Evolutionary conservation across 2,888 invertebrate species (phyloP), one percentile per base, ranked within the genome.

Genomic region (Aricia artaxerxes): DNA sequence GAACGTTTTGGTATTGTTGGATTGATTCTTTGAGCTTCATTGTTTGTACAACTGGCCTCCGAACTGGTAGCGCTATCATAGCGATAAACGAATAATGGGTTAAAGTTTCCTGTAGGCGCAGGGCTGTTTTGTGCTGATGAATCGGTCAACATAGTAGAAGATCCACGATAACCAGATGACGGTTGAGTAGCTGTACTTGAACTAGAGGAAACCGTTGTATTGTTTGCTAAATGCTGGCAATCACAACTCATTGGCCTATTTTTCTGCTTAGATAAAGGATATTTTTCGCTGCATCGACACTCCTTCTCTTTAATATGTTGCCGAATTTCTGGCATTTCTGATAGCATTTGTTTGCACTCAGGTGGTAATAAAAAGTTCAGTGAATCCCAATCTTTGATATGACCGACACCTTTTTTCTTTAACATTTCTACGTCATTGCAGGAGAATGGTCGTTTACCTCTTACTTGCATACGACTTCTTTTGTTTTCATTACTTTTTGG

Each of bases 381-480:
- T 0, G 98, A 98, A 85, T 98, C 98, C 99, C 99, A 99, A 90
- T 99, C 99, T 87, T 97, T 96, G 9, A 99, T 97, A 87, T 98
- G 98, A 72, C 96, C 95, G 82, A 98, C 96, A 79, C 97, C 97
- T 89, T 97, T 96, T 86, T 97, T 97, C 87, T 97, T 96, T 64
- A 98, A 90, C 81, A 96, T 95, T 90, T 98, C 98, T 78, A 98
- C 95, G 87, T 98, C 98, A 85, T 96, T 97, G 86, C 96, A 97
- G 73, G 97, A 97, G 86, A 97, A 97, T 1, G 97, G 97, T 82
- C 97, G 91, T 85, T 95, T 94, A 73, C 94, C 92, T 88, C 91
- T 95, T 79, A 87, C 85, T 84, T 88, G 88, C 77, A 91, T 84
- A 85, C 88, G 89, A 84, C 85, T 91, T 86, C 89, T 93, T 83